Percentiles rank a stretch among this genome's conserved stretches.
phyloP scores from a whole-genome alignment of 1,140 invertebrate species.

The Aphelinus atriplicis region DNA sequence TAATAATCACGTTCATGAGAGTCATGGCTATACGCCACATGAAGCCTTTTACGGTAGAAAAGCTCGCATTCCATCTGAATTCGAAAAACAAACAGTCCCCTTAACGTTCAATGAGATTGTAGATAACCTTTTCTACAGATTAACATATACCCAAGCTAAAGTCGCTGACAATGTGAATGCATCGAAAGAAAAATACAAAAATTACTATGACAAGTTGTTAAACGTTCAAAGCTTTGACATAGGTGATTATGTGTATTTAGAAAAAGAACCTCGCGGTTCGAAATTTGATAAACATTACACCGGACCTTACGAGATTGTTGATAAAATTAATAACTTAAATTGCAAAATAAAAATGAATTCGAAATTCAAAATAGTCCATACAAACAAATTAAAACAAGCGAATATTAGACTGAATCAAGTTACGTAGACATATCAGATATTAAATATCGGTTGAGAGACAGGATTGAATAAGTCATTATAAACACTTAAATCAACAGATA shows the following conservation, averaged over 20 bases:
- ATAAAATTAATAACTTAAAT: no score
- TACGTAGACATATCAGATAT: no score
- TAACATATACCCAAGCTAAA: slow-evolving; percentile 26
- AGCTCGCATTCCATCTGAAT: slow-evolving; percentile 35
- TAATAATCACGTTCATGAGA: slow-evolving; percentile 45
- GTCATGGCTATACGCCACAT: slow-evolving; percentile 47
- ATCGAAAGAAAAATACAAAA: slow-evolving; percentile 39
- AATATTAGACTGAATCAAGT: slow-evolving; percentile 8
- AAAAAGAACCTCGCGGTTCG: no score
- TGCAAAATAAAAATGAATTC: no score
- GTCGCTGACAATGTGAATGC: slow-evolving; percentile 29
- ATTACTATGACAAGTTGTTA: slow-evolving; percentile 37
- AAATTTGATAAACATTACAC: no score
- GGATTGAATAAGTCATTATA: no score
- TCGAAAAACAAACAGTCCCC: no score
- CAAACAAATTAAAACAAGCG: no score
- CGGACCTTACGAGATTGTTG: no score
- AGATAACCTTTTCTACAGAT: slow-evolving; percentile 19
- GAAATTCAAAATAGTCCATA: no score
- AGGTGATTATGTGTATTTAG: slow-evolving; percentile 30
- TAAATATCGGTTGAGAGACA: no score
- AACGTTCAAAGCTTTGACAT: slow-evolving; percentile 29
- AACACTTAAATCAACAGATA: no score
- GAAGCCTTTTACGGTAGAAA: slow-evolving; percentile 50
- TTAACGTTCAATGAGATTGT: slow-evolving; percentile 39